phyloP scores from a whole-genome alignment of 2,888 invertebrate genomes.

The Philhelius pedissequus region DNA sequence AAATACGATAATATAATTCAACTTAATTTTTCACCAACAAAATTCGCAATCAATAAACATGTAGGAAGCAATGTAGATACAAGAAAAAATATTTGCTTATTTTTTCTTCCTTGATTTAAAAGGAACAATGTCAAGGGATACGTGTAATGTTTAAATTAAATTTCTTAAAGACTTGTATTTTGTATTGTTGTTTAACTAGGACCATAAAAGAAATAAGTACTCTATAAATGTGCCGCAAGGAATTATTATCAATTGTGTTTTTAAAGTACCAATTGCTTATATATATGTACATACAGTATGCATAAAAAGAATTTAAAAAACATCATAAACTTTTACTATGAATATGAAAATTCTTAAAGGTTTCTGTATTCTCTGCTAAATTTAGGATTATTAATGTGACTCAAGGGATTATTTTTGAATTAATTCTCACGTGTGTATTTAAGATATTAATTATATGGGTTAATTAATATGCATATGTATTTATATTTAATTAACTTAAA shows the following conservation, averaged over 20 bases:
- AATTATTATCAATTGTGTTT: background rate
- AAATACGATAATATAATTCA: constrained; percentile 27
- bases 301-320: background rate
- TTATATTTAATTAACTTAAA: background rate
- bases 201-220: background rate
- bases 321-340: background rate
- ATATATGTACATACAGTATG: too few species aligned
- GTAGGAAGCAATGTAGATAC: constrained; percentile 16
- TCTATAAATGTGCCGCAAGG: background rate
- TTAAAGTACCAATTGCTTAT: background rate
- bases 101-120: background rate
- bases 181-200: background rate
- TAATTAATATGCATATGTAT: background rate
- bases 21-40: constrained; percentile 16
- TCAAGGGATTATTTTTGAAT: background rate
- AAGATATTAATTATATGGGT: background rate
- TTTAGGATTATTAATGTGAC: background rate
- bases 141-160: background rate
- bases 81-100: background rate
- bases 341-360: background rate
- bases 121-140: background rate
- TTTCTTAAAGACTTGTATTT: background rate
- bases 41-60: constrained; percentile 49
- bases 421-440: background rate
- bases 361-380: background rate